phyloP scores from a whole-genome alignment of 2,797 vertebrate genomes.

The Pseudochirops corinnae region DNA sequence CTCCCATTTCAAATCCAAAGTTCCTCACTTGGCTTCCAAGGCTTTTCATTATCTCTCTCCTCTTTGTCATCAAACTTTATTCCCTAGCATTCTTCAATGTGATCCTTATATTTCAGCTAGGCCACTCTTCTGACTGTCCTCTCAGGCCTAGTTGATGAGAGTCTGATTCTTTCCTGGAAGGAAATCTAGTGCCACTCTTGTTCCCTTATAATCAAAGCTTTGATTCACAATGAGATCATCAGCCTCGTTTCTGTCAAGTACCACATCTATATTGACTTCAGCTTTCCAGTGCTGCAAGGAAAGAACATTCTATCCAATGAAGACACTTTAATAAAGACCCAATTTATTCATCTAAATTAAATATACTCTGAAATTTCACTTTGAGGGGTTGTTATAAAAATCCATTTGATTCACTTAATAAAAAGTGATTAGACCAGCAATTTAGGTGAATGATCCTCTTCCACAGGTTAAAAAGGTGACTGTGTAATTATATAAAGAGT shows the following conservation, averaged over 20 bases:
- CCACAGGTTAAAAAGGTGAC: conserved; percentile 69
- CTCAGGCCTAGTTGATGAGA: not conserved
- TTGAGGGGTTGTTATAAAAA: conserved; percentile 61
- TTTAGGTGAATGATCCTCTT: conserved; percentile 66
- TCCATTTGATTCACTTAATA: conserved; percentile 58
- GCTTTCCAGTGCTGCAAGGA: conserved; percentile 11
- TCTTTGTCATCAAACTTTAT: not conserved
- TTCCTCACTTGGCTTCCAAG: too few species aligned
- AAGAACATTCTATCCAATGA: conserved; percentile 12
- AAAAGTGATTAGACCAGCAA: conserved; percentile 61
- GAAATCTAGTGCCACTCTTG: not conserved
- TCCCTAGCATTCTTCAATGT: not conserved
- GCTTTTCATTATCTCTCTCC: not conserved
- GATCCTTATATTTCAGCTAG: not conserved
- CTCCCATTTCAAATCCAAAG: not conserved
- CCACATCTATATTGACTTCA: not conserved
- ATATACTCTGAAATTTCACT: conserved; percentile 42
- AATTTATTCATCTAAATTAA: conserved; percentile 73
- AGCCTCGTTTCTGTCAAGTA: not conserved
- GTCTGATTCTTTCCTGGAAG: conserved; percentile 28
- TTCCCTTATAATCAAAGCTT: conserved; percentile 31
- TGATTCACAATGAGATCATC: conserved; percentile 21
- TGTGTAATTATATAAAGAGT: conserved; percentile 40
- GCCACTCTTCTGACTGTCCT: not conserved
- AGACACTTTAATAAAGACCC: conserved; percentile 59